Conservation (phyloP, 2,113 vertebrate genomes). For the Tonatia bakeri region DNA sequence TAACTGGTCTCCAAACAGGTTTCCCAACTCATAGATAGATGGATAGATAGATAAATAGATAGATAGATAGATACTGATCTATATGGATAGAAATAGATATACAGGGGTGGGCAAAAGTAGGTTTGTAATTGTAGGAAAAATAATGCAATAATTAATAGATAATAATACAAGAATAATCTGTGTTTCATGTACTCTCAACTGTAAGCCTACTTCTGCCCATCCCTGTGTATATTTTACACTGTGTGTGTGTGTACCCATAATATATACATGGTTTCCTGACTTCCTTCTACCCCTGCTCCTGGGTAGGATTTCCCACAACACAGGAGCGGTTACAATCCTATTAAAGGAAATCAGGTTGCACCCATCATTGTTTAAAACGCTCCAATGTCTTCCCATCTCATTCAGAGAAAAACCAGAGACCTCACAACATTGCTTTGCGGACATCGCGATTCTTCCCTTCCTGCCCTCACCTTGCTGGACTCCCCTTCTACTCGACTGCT, state of each 20-base stretch:
- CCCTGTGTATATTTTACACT: background rate
- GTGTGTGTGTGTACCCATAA: background rate
- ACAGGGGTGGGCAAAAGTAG: background rate
- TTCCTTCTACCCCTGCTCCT: background rate
- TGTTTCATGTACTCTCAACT: background rate
- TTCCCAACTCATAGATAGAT: background rate
- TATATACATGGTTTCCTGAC: background rate
- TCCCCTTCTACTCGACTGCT: background rate
- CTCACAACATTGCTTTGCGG: background rate
- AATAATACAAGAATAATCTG: background rate
- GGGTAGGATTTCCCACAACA: background rate
- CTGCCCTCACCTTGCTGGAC: background rate
- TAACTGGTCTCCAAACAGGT: background rate
- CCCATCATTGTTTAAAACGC: background rate
- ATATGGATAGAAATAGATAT: background rate
- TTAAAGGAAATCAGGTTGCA: background rate
- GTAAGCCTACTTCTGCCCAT: background rate
- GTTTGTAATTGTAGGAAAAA: background rate
- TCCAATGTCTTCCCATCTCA: background rate
- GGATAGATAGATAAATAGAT: background rate
- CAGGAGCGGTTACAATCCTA: background rate
- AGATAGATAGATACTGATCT: background rate
- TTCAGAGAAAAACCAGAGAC: background rate
- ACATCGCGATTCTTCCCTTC: background rate
- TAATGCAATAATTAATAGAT: background rate